A percentile compares a stretch with the other conserved stretches of the same genome.
phyloP scores from a whole-genome alignment of 2,113 vertebrate genomes.

The Passer domesticus region DNA sequence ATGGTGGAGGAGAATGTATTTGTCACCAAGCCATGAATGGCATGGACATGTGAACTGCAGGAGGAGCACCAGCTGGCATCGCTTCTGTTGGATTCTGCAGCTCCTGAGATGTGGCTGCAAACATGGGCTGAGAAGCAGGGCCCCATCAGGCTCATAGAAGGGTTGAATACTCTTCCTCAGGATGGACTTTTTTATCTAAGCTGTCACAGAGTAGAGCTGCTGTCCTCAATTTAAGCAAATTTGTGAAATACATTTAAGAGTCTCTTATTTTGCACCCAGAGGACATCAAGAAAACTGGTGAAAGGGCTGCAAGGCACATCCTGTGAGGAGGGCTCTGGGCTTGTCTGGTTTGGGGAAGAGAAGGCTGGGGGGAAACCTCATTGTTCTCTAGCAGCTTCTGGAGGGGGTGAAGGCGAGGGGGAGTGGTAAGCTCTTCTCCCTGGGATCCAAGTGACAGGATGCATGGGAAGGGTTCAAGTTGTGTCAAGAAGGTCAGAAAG shows the following conservation, averaged over 20 bases:
- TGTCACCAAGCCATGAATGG: neutral
- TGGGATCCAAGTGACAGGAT: neutral
- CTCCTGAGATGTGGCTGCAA: neutral
- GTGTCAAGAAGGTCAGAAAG: neutral
- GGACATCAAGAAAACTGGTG: neutral
- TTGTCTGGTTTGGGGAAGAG: neutral
- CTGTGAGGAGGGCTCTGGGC: neutral
- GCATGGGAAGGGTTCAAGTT: neutral
- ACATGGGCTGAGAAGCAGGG: neutral
- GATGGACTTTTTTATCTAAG: neutral
- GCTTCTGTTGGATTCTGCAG: neutral
- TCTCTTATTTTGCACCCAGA: neutral
- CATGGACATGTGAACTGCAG: neutral
- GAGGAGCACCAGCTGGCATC: neutral
- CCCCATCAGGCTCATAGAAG: neutral
- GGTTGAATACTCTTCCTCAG: neutral
- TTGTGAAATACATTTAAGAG: neutral
- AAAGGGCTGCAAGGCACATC: neutral
- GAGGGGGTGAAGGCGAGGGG: neutral
- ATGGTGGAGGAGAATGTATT: neutral
- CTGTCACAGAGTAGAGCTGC: neutral
- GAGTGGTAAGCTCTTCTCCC: neutral
- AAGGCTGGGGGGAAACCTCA: neutral
- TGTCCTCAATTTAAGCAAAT: neutral
- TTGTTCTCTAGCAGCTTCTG: neutral